Percentiles rank a stretch among this genome's conserved stretches.
Evolutionary conservation across 2,113 vertebrate species (phyloP).

Genomic region (Macaca fascicularis): DNA sequence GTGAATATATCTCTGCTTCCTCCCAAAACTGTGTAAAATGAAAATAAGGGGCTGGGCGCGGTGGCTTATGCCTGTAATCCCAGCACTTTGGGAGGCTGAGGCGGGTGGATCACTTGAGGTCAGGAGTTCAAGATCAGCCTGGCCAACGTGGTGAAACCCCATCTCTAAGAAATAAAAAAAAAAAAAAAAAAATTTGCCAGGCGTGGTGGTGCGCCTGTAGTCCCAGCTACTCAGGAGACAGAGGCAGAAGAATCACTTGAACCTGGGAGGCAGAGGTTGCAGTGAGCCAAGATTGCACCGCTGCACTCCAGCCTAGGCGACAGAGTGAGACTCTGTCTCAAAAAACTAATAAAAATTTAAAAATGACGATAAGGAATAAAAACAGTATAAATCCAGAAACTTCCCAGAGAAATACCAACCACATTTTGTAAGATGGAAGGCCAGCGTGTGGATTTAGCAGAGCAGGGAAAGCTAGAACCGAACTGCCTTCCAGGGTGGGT

Average conservation of each 20-base stretch:
- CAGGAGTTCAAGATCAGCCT: neutral
- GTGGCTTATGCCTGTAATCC: neutral
- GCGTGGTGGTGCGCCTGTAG: neutral
- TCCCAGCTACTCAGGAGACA: neutral
- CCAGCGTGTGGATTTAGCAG: neutral
- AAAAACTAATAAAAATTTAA: neutral
- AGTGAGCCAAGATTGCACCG: neutral
- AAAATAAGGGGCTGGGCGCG: neutral
- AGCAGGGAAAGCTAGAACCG: neutral
- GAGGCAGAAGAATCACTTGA: neutral
- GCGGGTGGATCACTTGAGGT: neutral
- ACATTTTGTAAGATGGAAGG: neutral
- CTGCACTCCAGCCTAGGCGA: neutral
- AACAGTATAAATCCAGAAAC: neutral
- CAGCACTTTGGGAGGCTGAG: neutral
- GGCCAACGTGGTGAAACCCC: neutral
- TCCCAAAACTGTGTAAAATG: constrained; percentile 49
- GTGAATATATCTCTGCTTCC: neutral
- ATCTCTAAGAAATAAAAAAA: neutral
- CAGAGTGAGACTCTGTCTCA: neutral
- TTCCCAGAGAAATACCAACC: neutral
- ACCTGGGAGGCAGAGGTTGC: neutral
- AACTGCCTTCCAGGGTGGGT: neutral
- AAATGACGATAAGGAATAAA: neutral
- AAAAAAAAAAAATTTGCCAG: neutral